Evolutionary conservation across 2,888 invertebrate species (phyloP).

Genomic region (Iselma pallidipennis): DNA sequence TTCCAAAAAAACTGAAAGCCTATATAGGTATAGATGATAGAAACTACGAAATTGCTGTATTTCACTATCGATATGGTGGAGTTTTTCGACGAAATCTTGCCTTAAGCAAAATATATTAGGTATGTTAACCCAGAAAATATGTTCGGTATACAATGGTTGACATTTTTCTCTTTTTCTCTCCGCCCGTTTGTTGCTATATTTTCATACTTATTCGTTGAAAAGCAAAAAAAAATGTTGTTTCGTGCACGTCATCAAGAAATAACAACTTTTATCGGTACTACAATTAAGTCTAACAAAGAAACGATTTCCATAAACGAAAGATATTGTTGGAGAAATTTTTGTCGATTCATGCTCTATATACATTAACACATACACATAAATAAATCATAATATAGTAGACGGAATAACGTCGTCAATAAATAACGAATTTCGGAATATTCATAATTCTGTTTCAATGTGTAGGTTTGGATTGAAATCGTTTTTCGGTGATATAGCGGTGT

Average conservation of each 20-base stretch:
- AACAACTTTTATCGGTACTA: background rate
- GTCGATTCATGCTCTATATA: too few relatives aligned
- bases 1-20: background rate
- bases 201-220: background rate
- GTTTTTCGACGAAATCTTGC: background rate
- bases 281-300: background rate
- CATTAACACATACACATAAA: too few relatives aligned
- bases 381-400: too few relatives aligned
- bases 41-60: too few relatives aligned
- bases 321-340: background rate
- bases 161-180: background rate
- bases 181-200: background rate
- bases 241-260: background rate
- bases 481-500: too few relatives aligned
- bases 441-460: too few relatives aligned
- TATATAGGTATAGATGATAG: too few relatives aligned
- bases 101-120: background rate
- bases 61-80: background rate
- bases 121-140: slow-evolving; percentile 2
- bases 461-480: too few relatives aligned
- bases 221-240: background rate
- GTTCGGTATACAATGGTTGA: too few relatives aligned
- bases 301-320: background rate
- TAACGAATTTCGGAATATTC: too few relatives aligned
- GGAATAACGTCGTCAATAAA: too few relatives aligned